phyloP scores from a whole-genome alignment of 2,888 invertebrate genomes.

The Epicampocera succincta region DNA sequence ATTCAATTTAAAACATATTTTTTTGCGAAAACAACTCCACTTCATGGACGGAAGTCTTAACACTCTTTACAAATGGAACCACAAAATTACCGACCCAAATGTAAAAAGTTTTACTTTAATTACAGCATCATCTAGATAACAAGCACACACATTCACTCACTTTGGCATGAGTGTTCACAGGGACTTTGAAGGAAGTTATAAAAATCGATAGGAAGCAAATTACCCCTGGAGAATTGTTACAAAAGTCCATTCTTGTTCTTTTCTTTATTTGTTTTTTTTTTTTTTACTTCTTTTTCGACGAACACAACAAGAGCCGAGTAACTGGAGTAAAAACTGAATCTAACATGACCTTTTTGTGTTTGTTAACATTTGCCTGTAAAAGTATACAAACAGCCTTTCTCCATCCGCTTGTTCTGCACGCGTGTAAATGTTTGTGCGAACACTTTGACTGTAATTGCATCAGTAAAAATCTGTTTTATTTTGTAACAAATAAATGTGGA shows the following conservation, averaged over 20 bases:
- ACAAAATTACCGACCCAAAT: conserved; percentile 71
- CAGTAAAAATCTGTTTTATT: conserved; percentile 40
- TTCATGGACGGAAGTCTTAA: conserved; percentile 59
- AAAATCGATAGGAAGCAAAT: conserved; percentile 65
- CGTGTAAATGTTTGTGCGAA: not conserved
- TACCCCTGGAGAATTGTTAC: conserved; percentile 57
- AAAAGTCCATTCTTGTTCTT: conserved; percentile 49
- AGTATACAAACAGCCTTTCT: conserved; percentile 1
- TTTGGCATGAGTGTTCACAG: not conserved
- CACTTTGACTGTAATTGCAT: conserved; percentile 52
- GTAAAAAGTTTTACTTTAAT: conserved; percentile 73
- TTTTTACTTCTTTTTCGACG: conserved; percentile 2
- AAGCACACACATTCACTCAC: conserved; percentile 28
- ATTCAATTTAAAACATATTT: conserved; percentile 38
- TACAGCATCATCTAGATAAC: conserved; percentile 69
- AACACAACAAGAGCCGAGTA: conserved; percentile 17
- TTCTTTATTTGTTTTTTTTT: conserved; percentile 1
- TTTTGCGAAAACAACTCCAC: conserved; percentile 34
- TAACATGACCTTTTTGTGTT: conserved; percentile 51
- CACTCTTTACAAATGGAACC: conserved; percentile 68
- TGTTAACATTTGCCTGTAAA: conserved; percentile 44
- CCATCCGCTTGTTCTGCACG: not conserved
- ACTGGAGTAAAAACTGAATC: conserved; percentile 3
- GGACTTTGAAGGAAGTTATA: conserved; percentile 31
- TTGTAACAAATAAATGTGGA: conserved; percentile 2